phyloP scores from a whole-genome alignment of 2,888 invertebrate genomes.

The Aphodius granarius region DNA sequence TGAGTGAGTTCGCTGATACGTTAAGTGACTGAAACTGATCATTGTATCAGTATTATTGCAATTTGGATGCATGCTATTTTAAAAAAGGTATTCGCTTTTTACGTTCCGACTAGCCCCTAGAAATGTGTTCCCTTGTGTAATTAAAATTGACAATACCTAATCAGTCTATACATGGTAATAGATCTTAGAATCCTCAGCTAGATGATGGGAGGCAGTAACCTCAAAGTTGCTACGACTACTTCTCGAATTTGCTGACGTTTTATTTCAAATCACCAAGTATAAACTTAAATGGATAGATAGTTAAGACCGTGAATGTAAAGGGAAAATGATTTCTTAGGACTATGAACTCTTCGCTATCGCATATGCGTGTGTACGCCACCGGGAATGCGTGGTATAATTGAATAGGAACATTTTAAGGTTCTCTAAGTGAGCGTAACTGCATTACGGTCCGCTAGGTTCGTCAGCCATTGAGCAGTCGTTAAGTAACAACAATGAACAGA shows the following conservation, averaged over 20 bases:
- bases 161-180: too few relatives aligned
- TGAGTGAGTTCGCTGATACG: neutral
- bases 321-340: neutral
- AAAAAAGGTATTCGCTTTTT: too few relatives aligned
- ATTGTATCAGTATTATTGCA: conserved; percentile 13
- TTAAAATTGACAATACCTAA: too few relatives aligned
- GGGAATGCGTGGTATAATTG: neutral
- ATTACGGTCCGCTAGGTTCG: neutral
- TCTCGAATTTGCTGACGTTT: neutral
- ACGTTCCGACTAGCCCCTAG: too few relatives aligned
- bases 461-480: neutral
- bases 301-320: neutral
- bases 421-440: neutral
- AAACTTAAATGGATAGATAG: neutral
- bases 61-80: neutral
- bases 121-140: too few relatives aligned
- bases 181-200: too few relatives aligned
- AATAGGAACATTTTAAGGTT: neutral
- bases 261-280: neutral
- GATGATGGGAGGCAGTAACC: too few relatives aligned
- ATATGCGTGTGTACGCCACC: neutral
- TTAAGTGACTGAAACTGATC: neutral
- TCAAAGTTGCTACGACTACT: neutral
- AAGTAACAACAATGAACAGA: neutral
- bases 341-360: neutral